These are phyloP conservation scores for Agelastica alni DNA, from an alignment of 2,888 invertebrate species.

Conservation along the genomic window DNA sequence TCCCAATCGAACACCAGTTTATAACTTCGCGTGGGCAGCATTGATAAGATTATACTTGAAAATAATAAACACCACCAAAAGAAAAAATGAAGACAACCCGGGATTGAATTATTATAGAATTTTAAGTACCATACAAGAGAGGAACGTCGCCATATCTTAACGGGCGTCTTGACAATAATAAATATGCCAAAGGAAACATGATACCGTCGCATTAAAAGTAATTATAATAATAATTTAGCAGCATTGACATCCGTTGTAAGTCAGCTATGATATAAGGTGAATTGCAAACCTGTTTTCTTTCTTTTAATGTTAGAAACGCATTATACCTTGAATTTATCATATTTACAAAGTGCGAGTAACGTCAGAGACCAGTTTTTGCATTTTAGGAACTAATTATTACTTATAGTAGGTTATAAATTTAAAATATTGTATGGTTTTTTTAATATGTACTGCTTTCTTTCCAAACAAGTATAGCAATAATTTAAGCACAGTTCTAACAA, in stretches of 20 bases:
- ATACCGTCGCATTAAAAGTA: conserved; percentile 54
- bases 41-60: conserved; percentile 18
- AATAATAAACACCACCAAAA: conserved; percentile 24
- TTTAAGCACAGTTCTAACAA: no score
- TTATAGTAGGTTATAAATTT: no score
- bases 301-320: conserved; percentile 31
- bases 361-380: not conserved
- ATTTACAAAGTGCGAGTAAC: conserved; percentile 20
- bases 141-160: conserved; percentile 40
- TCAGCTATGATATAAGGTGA: conserved; percentile 46
- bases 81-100: conserved; percentile 31
- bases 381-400: no score
- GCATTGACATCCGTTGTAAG: conserved; percentile 46
- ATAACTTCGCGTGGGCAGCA: conserved; percentile 17
- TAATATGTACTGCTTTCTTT: no score
- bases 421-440: no score
- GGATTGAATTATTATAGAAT: conserved; percentile 36
- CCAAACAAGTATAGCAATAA: no score
- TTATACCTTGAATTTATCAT: conserved; percentile 31
- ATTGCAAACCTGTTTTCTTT: conserved; percentile 35
- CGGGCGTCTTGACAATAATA: conserved; percentile 45
- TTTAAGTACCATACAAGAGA: conserved; percentile 39
- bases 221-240: conserved; percentile 54
- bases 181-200: conserved; percentile 53
- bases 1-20: conserved; percentile 11